Evolutionary conservation across 2,888 invertebrate genomes (phyloP), one percentile per base, ranked within the genome.

Genomic region (Tetragonula carbonaria): DNA sequence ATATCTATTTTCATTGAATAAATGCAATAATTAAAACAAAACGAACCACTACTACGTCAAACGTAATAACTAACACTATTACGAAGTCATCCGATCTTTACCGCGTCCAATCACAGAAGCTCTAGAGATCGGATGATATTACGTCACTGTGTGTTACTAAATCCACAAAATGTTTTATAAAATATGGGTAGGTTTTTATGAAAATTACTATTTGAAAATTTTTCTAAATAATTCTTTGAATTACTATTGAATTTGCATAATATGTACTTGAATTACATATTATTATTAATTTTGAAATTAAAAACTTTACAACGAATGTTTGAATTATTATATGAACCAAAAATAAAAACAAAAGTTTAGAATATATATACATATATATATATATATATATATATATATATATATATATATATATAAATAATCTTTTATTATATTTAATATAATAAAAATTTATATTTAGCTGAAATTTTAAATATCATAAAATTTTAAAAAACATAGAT

Each of bases 61-160:
- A 82, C 89, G 88, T 88, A 87, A 87, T 87, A 87, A 87, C 87
- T 90, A 91, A 92, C 91, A 90, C 91, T 23, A 90, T 90, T 90
- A 92, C 88, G 88, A 91, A 91, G 92, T 94, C 93, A 91, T 87
- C 88, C 91, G 93, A 94, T 90, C 86, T 78, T 81, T 53, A 6
- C 66, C 71, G 87, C 88, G 91, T 92, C 96, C 96, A 97, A 97
- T 97, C 96, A 95, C 92, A 95, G 90, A 74, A 84, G 91, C 91
- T 86, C 92, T 91, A 90, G 90, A 88, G 91, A 95, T 97, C 96
- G 96, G 95, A 95, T 95, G 96, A 97, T 96, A 94, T 96, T 95
- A 95, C 95, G 95, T 95, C 95, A 95, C 85, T 55, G 6, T 28
- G 85, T 38, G 84, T 90, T 87, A 50, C 75, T 67, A 88, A 89